Conservation (phyloP, 1,140 invertebrate genomes). For the Drosophila yakuba region DNA sequence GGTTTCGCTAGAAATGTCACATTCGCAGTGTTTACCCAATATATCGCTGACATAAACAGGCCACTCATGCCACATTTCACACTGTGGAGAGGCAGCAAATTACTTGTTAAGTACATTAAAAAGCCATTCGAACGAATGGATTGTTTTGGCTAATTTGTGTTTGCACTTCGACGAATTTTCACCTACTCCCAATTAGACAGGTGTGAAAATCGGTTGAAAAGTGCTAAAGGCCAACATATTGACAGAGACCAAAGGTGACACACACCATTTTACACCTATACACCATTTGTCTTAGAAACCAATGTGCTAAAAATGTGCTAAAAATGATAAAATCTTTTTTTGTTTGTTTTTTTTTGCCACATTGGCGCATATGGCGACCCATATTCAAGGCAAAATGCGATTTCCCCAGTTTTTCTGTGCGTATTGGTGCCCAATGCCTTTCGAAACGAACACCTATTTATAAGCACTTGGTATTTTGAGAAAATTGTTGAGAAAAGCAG, state of each 20-base stretch:
- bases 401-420: not conserved
- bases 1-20: slow-evolving; percentile 5
- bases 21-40: slow-evolving; percentile 18
- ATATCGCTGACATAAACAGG: slow-evolving; percentile 9
- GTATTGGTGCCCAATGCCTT: not conserved
- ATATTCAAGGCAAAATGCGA: slow-evolving; percentile 4
- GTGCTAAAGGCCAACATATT: slow-evolving; percentile 47
- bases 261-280: slow-evolving; percentile 24
- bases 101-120: slow-evolving; percentile 23
- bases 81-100: slow-evolving; percentile 19
- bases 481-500: not conserved
- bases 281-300: slow-evolving; percentile 4
- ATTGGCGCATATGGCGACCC: slow-evolving; percentile 2
- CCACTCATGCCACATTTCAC: slow-evolving; percentile 23
- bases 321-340: slow-evolving; percentile 20
- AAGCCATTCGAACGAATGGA: slow-evolving; percentile 3
- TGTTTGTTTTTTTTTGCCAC: too few species aligned
- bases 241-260: slow-evolving; percentile 23
- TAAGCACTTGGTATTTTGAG: not conserved
- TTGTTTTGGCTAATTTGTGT: slow-evolving; percentile 30
- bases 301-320: slow-evolving; percentile 8
- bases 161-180: slow-evolving; percentile 15
- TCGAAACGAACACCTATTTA: slow-evolving; percentile 14
- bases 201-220: slow-evolving; percentile 44
- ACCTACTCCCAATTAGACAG: slow-evolving; percentile 18